Base-by-base conservation (phyloP, 2,113 vertebrate genomes). In the Nematolebias whitei region DNA sequence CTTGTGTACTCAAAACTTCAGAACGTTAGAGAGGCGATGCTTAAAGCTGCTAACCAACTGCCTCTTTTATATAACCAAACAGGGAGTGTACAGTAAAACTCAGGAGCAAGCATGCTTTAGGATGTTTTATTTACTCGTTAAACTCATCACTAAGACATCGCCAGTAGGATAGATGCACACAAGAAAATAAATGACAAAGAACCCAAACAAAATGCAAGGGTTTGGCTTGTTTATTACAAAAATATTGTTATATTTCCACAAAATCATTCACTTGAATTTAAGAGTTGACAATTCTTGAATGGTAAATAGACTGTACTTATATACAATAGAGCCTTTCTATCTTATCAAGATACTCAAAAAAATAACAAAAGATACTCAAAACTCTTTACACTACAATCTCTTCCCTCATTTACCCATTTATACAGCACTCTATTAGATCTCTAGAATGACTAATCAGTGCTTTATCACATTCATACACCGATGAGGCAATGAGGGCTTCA, bases 1-100 rank as follows among this genome's bases (percentile, higher is more conserved):
- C 87, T 80, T 80, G 69, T 85, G 87, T 80, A 88, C 79, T 74
- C 80, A 84, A 84, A 87, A 85, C 84, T 88, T 89, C 76, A 90
- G 83, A 87, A 88, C 71, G 84, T 74, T 76, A 66, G 70, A 69
- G 57, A 74, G 80, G 84, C 18, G 61, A 82, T 83, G 88, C 88
- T 89, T 85, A 87, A 85, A 83, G 70, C 83, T 66, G 69, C 80
- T 84, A 62, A 41, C 55, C 69, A 83, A 87, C 72, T 57, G 67
- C 62, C 59, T 79, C 60, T 71, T 84, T 74, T 67, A 71, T 72
- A 47, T 71, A 71, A 83, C 58, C 32, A 78, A 73, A 74, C 54
- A 64, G 48, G 48, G 59, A 51, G 29, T 59, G 23, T 53, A 76
- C 32, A 35, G 32, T 58, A 72, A 74, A 84, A 67, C 47, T 61